Conservation (phyloP, 2,797 vertebrate genomes). For the Meriones psammophilus region DNA sequence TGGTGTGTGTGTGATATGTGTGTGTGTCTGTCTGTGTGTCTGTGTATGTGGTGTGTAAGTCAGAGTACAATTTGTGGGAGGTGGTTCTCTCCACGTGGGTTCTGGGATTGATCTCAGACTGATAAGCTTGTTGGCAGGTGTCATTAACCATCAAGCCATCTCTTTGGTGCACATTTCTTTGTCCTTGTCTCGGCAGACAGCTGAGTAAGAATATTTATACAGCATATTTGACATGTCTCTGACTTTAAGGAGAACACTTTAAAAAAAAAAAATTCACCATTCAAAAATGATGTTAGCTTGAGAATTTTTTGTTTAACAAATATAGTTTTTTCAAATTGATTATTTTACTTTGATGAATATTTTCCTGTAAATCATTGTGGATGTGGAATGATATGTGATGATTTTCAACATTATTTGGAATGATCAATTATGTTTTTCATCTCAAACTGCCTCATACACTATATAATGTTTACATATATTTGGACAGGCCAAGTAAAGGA, state of each 20-base stretch:
- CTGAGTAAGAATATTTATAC: background rate
- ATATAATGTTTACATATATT: background rate
- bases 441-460: background rate
- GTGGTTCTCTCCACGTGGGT: background rate
- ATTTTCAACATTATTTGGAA: conserved; percentile 22
- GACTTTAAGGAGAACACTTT: background rate
- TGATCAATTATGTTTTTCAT: background rate
- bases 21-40: background rate
- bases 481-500: background rate
- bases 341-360: background rate
- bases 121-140: background rate
- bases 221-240: background rate
- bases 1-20: background rate
- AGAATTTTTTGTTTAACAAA: background rate
- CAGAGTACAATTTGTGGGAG: background rate
- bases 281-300: background rate
- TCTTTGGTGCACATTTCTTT: background rate
- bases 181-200: background rate
- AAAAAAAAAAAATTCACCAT: background rate
- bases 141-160: background rate
- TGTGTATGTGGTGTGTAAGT: background rate
- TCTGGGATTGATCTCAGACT: background rate
- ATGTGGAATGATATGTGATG: background rate
- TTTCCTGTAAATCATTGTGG: background rate
- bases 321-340: background rate